A percentile compares a stretch with the other conserved stretches of the same genome.
These are phyloP conservation scores for Pimephales promelas DNA, from an alignment of 2,113 vertebrate genomes.

Conservation along the genomic window DNA sequence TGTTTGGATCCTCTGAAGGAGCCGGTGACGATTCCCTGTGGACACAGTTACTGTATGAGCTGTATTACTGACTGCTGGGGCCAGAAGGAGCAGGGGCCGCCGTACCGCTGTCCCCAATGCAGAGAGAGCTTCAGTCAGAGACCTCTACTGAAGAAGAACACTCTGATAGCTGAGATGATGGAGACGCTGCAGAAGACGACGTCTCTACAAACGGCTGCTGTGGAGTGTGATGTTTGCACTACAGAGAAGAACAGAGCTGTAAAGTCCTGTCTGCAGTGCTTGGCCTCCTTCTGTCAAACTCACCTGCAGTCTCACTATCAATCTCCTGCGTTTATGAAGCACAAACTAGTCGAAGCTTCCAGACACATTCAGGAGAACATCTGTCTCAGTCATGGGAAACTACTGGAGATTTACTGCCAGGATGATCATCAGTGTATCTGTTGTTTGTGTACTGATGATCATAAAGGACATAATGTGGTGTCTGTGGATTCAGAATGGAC, in stretches of 20 bases:
- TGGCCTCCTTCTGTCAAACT: slow-evolving; percentile 44
- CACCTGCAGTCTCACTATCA: slow-evolving; percentile 39
- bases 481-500: slow-evolving; percentile 37
- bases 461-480: slow-evolving; percentile 19
- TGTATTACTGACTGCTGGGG: slow-evolving; percentile 16
- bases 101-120: slow-evolving; percentile 36
- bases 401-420: not conserved
- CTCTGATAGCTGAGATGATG: slow-evolving; percentile 41
- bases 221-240: slow-evolving; percentile 44
- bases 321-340: slow-evolving; percentile 45
- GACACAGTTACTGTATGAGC: slow-evolving; percentile 50
- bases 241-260: slow-evolving; percentile 35
- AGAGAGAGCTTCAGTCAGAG: slow-evolving; percentile 32
- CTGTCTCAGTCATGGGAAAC: not conserved
- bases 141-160: slow-evolving; percentile 46
- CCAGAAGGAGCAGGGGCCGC: not conserved
- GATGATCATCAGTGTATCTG: slow-evolving; percentile 28
- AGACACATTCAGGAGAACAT: slow-evolving; percentile 35
- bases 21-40: slow-evolving; percentile 41
- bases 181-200: slow-evolving; percentile 33
- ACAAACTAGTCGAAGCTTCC: slow-evolving; percentile 5
- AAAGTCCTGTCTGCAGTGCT: slow-evolving; percentile 38
- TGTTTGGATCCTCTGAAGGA: slow-evolving; percentile 6
- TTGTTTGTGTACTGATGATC: slow-evolving; percentile 28
- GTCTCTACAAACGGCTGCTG: not conserved